A percentile compares a stretch with the other conserved stretches of the same genome.
Conservation (phyloP, 2,113 vertebrate species). For the Sylvia atricapilla region DNA sequence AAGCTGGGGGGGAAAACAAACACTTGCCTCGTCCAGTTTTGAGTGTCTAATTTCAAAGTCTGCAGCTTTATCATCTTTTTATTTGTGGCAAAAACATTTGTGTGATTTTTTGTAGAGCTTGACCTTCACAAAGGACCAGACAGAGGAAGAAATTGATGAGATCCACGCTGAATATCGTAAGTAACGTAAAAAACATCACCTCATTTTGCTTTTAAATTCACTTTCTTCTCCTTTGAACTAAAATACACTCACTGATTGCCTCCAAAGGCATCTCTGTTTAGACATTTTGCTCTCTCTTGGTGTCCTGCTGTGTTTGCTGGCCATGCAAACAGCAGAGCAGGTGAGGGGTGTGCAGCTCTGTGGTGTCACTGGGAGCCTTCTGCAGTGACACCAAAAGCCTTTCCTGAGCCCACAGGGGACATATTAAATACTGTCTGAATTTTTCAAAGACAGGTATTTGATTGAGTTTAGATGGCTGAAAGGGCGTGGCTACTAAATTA, state of each 20-base stretch:
- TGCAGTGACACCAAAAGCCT: not conserved
- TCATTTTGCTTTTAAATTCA: not conserved
- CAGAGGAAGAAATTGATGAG: conserved; percentile 87
- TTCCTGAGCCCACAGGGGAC: not conserved
- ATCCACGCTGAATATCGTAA: conserved; percentile 90
- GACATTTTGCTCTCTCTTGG: not conserved
- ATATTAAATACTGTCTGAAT: not conserved
- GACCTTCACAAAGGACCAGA: conserved; percentile 88
- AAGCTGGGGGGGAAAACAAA: not conserved
- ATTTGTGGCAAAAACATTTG: not conserved
- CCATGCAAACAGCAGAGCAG: not conserved
- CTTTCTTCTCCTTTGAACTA: not conserved
- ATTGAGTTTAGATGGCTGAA: not conserved
- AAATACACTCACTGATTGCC: not conserved
- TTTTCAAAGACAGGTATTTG: not conserved
- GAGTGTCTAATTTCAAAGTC: not conserved
- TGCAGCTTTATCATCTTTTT: not conserved
- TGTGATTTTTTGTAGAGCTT: conserved; percentile 76
- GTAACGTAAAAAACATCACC: conserved; percentile 43
- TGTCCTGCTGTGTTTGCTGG: not conserved
- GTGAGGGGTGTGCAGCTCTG: not conserved
- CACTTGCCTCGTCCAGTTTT: not conserved
- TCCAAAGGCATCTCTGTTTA: not conserved
- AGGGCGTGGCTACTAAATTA: not conserved
- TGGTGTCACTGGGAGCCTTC: not conserved